Base-by-base conservation (phyloP, 2,113 vertebrate species). In the Cyanoliseus patagonus region DNA sequence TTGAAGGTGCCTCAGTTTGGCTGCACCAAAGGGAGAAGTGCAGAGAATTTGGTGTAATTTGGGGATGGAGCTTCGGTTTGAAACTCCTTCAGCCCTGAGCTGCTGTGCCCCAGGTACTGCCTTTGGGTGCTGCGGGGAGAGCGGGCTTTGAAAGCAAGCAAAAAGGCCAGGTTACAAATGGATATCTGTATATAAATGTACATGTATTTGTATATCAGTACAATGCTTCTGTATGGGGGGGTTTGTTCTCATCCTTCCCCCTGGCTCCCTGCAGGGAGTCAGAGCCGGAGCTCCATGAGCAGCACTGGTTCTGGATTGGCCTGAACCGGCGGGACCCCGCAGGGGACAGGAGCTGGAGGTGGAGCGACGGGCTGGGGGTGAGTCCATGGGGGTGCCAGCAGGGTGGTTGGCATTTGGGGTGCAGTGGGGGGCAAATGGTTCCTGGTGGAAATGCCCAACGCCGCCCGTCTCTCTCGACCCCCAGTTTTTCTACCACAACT, bases 221-320 rank as follows among this genome's bases (percentile, higher is more conserved):
- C 55, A 89, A 4, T 2, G 1, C 16, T 63, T 18, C 5, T 8
- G 11, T 37, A 33, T n/a, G 57, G 72, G 18, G 3, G 22, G 12
- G 5, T 10, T 13, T 49, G n/a, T 49, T 47, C 63, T 92, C 76
- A 95, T 37, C 53, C 61, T 41, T 59, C 8, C 18, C 7, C 46
- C 5, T 79, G 41, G 51, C 42, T 83, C 33, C 27, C 42, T 8
- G 9, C 51, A 98, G 98, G 31, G 98, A 98, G 74, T 98, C 97
- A 6, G 99, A 99, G 82, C 98, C 99, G 0, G 99, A 99, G 93
- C 98, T 98, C 39, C 99, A 99, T 0, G 99, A 99, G 93, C 99
- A 99, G 97, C 99, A 99, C 92, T 99, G 99, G 99, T 99, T 99
- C 94, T 99, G 99, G 99, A 99, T 99, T 0, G 99, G 99, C 39